Evolutionary conservation across 2,888 invertebrate genomes (phyloP), one percentile per base, ranked within the genome.

Genomic region (Amphipyra berbera): DNA sequence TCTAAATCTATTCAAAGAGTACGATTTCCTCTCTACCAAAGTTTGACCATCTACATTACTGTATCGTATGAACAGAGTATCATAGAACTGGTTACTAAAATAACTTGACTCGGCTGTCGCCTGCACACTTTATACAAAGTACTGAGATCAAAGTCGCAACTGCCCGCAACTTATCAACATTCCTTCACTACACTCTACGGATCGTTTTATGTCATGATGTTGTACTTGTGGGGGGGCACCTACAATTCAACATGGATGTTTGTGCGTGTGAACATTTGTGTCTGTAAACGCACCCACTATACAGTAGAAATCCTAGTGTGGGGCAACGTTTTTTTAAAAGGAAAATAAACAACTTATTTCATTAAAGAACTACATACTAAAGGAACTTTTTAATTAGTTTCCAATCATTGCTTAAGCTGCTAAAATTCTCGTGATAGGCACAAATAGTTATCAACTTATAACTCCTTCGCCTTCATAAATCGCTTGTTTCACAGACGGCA

Each of bases 71-170:
- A 40, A 73, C 68, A 47, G 38, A 57, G 57, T 21, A 61, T 41
- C 41, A 53, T 10, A 12, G 7, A 21, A 41, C 40, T 63, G 49
- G 49, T 49, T 63, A 74, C 7, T 50, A 42, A 48, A 58, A 68
- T 8, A 53, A 48, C 15, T 54, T 57, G 74, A 62, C 57, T 55
- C 8, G 48, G 52, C 71, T 27, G 21, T 27, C 61, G 46, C 49
- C 57, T 46, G 47, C 79, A 62, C 62, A 73, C 70, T 77, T 76
- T 79, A 52, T 70, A 71, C 77, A 79, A 44, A 69, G 55, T 57
- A 69, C 55, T 79, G 78, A 77, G 78, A 79, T 79, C 80, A 68
- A 69, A 65, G 58, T 68, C 72, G 76, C 62, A 68, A 71, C 61
- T 66, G 54, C 37, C 41, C 61, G 30, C 68, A 64, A 48, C 52